Percentiles rank a stretch among this genome's conserved stretches.
Conservation (phyloP, 92 coral and sea anemone genomes). For the Umimayanthus kanabou region DNA sequence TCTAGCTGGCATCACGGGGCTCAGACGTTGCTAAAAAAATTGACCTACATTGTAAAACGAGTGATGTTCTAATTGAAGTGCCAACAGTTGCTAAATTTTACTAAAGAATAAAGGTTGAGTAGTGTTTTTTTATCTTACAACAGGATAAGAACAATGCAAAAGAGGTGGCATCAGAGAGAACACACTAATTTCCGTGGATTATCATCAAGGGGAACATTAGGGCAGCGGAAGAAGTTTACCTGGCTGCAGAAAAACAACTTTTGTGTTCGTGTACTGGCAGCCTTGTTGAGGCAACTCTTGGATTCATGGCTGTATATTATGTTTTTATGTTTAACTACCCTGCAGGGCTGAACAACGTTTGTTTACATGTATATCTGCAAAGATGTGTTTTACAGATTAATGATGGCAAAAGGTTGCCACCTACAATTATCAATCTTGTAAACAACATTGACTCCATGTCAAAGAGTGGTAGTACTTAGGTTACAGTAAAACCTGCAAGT, state of each 20-base stretch:
- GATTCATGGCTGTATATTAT: slow-evolving; percentile 52
- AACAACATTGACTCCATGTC: slow-evolving; percentile 6
- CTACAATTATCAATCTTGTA: slow-evolving; percentile 45
- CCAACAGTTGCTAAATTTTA: neutral
- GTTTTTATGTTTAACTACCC: slow-evolving; percentile 56
- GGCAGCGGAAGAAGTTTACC: neutral
- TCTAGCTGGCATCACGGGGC: no score
- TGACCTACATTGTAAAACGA: no score
- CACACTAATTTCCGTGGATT: neutral
- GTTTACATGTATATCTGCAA: slow-evolving; percentile 43
- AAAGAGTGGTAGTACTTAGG: neutral
- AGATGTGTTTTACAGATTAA: slow-evolving; percentile 56
- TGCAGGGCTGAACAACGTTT: slow-evolving; percentile 34
- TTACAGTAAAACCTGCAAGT: neutral
- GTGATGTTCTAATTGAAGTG: neutral
- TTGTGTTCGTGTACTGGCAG: slow-evolving; percentile 10
- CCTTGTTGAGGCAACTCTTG: slow-evolving; percentile 46
- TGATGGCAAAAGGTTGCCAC: slow-evolving; percentile 58
- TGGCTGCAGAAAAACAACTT: neutral
- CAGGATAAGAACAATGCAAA: neutral
- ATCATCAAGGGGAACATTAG: neutral
- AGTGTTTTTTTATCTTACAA: neutral
- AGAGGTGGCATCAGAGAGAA: neutral
- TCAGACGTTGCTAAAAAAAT: no score
- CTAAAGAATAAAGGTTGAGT: neutral